Evolutionary conservation across 2,113 vertebrate species (phyloP).

Genomic region (Ursus arctos): DNA sequence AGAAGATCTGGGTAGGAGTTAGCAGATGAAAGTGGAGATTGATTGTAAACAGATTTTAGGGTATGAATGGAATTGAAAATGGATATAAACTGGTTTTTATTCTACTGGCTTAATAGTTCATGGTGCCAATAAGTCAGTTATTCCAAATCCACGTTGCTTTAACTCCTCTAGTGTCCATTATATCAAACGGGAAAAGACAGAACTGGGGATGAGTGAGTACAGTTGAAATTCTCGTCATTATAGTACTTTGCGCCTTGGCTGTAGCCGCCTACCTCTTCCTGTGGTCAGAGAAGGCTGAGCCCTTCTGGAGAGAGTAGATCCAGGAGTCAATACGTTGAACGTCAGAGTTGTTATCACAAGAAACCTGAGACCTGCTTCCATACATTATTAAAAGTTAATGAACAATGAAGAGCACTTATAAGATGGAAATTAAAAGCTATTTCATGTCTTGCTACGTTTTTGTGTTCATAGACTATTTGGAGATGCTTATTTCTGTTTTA

Average conservation of each 20-base stretch:
- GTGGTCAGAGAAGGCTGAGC: not conserved
- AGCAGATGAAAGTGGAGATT: not conserved
- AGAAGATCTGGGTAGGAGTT: not conserved
- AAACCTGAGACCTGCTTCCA: not conserved
- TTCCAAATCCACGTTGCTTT: not conserved
- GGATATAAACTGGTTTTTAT: not conserved
- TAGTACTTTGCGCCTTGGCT: not conserved
- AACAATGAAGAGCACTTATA: not conserved
- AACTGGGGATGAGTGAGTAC: rapidly evolving
- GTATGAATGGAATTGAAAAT: not conserved
- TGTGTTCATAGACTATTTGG: not conserved
- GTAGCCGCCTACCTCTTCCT: not conserved
- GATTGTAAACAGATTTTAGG: not conserved
- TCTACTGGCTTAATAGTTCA: not conserved
- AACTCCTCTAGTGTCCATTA: not conserved
- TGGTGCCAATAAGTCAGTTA: not conserved
- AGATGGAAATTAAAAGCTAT: not conserved
- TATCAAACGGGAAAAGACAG: not conserved
- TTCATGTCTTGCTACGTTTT: not conserved
- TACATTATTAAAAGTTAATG: not conserved
- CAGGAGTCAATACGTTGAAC: not conserved
- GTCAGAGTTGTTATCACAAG: not conserved
- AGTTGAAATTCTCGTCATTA: not conserved
- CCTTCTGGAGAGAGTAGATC: not conserved
- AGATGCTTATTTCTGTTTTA: not conserved